A percentile compares a stretch with the other conserved stretches of the same genome.
Conservation (phyloP, 2,888 invertebrate species). For the Cheilosia vulpina region DNA sequence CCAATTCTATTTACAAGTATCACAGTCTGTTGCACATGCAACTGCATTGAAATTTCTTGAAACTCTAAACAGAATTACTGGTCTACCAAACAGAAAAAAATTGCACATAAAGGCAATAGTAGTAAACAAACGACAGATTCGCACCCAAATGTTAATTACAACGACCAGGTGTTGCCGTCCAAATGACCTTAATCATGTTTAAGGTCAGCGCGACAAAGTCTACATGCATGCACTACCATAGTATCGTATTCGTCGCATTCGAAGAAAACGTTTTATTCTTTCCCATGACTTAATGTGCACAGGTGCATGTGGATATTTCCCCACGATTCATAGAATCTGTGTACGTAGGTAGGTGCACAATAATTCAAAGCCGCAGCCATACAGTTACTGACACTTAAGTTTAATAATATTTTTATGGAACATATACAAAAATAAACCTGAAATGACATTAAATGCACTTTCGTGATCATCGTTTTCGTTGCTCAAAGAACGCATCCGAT, state of each 20-base stretch:
- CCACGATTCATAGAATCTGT: constrained; percentile 1
- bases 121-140: constrained; percentile 54
- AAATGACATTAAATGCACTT: constrained; percentile 28
- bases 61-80: constrained; percentile 48
- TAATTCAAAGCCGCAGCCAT: background rate
- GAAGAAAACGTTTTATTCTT: constrained; percentile 49
- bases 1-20: background rate
- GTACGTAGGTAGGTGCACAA: background rate
- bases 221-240: constrained; percentile 45
- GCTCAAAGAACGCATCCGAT: background rate
- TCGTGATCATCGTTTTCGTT: constrained; percentile 25
- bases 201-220: constrained; percentile 66
- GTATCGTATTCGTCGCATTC: constrained; percentile 55
- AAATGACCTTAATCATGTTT: constrained; percentile 65
- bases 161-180: constrained; percentile 59
- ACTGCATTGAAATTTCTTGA: constrained; percentile 6
- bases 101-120: background rate
- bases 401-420: background rate
- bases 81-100: background rate
- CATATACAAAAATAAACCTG: constrained; percentile 8
- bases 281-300: constrained; percentile 26
- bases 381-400: background rate
- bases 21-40: background rate
- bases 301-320: constrained; percentile 50
- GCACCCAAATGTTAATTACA: constrained; percentile 58